These are phyloP conservation scores for Cepaea nemoralis DNA, from an alignment of 1,140 invertebrate genomes.

Conservation along the genomic window DNA sequence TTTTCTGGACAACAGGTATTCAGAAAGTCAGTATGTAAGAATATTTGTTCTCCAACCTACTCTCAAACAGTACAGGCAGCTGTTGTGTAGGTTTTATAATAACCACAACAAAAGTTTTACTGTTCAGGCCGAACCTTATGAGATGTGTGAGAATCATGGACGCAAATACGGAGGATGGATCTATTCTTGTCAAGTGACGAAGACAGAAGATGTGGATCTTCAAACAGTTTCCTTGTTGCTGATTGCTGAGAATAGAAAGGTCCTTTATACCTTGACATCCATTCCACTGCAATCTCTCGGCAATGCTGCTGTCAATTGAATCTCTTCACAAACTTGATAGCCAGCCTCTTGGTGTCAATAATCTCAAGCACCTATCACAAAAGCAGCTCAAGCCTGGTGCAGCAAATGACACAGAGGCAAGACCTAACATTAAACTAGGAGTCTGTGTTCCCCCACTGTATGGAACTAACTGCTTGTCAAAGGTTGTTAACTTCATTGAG, in stretches of 20 bases:
- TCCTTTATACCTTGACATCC: neutral
- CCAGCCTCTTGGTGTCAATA: neutral
- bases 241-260: neutral
- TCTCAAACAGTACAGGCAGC: slow-evolving; percentile 23
- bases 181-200: slow-evolving; percentile 59
- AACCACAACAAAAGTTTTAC: slow-evolving; percentile 6
- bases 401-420: neutral
- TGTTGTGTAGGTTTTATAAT: slow-evolving; percentile 49
- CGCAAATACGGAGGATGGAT: slow-evolving; percentile 65
- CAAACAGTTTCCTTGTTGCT: neutral
- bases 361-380: neutral
- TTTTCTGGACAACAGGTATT: slow-evolving; percentile 53
- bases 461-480: slow-evolving; percentile 59
- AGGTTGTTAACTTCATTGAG: slow-evolving; percentile 69
- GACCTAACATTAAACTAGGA: slow-evolving; percentile 75
- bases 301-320: neutral
- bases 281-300: neutral
- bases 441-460: slow-evolving; percentile 70
- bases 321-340: neutral
- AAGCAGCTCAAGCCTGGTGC: neutral
- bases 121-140: slow-evolving; percentile 52
- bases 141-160: slow-evolving; percentile 70
- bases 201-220: neutral
- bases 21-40: slow-evolving; percentile 30
- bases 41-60: slow-evolving; percentile 49